Conservation (phyloP, 1,140 invertebrate genomes). For the Marisa cornuarietis region DNA sequence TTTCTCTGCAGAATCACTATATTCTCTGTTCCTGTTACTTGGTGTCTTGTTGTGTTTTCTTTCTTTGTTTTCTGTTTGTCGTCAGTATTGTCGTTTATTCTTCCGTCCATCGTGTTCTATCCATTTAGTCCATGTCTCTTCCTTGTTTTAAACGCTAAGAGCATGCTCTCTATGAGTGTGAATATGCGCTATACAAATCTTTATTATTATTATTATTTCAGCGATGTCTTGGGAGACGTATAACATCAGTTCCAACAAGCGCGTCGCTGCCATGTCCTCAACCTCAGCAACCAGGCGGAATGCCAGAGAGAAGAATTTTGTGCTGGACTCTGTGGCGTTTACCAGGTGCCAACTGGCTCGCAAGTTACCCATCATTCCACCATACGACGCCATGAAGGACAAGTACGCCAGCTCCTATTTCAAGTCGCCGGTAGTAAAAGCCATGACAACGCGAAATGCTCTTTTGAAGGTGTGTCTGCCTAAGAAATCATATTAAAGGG, state of each 20-base stretch:
- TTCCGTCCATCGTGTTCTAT: too few species aligned
- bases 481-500: not conserved
- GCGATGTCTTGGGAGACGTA: constrained; percentile 5
- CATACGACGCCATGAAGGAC: constrained; percentile 51
- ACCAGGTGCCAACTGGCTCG: not conserved
- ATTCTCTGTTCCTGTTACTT: too few species aligned
- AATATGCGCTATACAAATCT: too few species aligned
- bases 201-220: too few species aligned
- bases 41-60: too few species aligned
- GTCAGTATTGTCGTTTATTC: too few species aligned
- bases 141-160: too few species aligned
- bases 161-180: too few species aligned
- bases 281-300: not conserved
- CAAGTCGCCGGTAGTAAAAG: constrained; percentile 48
- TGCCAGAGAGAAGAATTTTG: not conserved
- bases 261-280: not conserved
- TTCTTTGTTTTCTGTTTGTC: too few species aligned
- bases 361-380: constrained; percentile 45
- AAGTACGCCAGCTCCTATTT: constrained; percentile 55
- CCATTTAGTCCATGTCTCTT: too few species aligned
- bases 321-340: not conserved
- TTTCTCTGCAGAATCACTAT: too few species aligned
- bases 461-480: constrained; percentile 24
- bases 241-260: not conserved
- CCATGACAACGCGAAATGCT: constrained; percentile 36